phyloP scores from a whole-genome alignment of 2,888 invertebrate genomes.

The Torymus tubicola region DNA sequence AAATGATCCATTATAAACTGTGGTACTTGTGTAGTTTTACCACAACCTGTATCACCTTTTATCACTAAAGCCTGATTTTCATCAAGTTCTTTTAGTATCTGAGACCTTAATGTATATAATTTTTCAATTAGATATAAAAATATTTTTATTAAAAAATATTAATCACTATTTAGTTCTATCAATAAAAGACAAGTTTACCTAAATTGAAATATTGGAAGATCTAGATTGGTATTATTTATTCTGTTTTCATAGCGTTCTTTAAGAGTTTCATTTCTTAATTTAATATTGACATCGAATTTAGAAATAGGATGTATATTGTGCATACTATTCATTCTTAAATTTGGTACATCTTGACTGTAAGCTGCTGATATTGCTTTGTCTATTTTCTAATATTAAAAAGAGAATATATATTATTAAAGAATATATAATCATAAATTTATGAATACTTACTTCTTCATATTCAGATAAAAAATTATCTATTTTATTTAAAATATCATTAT shows the following conservation, averaged over 20 bases:
- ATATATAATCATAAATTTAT: background rate
- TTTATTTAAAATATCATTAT: conserved; percentile 72
- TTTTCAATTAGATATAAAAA: background rate
- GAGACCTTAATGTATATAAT: conserved; percentile 18
- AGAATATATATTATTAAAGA: background rate
- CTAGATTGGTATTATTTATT: conserved; percentile 16
- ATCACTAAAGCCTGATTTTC: conserved; percentile 80
- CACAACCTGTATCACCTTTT: conserved; percentile 85
- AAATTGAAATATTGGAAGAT: conserved; percentile 74
- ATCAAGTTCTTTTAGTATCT: conserved; percentile 78
- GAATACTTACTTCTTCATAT: conserved; percentile 75
- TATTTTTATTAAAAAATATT: background rate
- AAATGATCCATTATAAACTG: conserved; percentile 80
- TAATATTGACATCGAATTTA: background rate
- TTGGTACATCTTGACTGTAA: background rate
- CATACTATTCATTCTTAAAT: background rate
- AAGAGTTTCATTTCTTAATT: conserved; percentile 49
- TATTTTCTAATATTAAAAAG: conserved; percentile 4
- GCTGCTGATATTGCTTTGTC: background rate
- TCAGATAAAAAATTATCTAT: conserved; percentile 76
- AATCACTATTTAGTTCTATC: background rate
- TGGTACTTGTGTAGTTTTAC: conserved; percentile 85
- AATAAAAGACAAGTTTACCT: conserved; percentile 68
- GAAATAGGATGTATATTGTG: conserved; percentile 44
- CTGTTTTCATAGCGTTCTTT: conserved; percentile 21